Percentiles rank a stretch among this genome's conserved stretches.
These are phyloP conservation scores for Mythimna loreyi DNA, from an alignment of 2,888 invertebrate species.

Conservation along the genomic window DNA sequence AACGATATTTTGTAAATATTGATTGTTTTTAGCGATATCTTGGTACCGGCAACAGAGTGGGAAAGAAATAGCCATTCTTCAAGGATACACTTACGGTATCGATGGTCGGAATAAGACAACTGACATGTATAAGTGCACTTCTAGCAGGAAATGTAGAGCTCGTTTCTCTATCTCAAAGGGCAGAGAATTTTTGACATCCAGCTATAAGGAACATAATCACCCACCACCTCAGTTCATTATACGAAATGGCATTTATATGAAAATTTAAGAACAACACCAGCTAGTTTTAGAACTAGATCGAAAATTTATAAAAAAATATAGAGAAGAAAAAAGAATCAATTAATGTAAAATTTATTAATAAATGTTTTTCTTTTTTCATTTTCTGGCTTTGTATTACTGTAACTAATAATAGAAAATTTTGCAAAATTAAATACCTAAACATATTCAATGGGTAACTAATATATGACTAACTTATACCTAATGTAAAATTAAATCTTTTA, in stretches of 20 bases:
- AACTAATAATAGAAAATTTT: too few species aligned
- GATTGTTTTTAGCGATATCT: too few species aligned
- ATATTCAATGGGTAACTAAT: too few species aligned
- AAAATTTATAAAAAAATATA: background rate
- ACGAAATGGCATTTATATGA: conserved; percentile 27
- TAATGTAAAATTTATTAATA: background rate
- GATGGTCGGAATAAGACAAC: conserved; percentile 10
- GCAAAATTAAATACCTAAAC: too few species aligned
- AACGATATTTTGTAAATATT: background rate
- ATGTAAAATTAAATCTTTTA: too few species aligned
- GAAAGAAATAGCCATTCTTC: conserved; percentile 65
- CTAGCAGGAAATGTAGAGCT: conserved; percentile 19
- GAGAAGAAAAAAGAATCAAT: background rate
- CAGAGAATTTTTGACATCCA: conserved; percentile 7
- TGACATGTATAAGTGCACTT: conserved; percentile 18
- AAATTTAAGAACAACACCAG: conserved; percentile 15
- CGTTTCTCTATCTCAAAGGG: conserved; percentile 19
- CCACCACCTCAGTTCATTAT: conserved; percentile 25
- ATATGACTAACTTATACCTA: too few species aligned
- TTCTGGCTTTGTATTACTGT: too few species aligned
- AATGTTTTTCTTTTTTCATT: too few species aligned
- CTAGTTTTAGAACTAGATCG: too few species aligned
- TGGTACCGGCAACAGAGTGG: conserved; percentile 56
- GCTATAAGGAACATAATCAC: conserved; percentile 19
- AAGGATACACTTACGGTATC: conserved; percentile 70